Percentiles rank a stretch among this genome's conserved stretches.
Evolutionary conservation across 1,140 invertebrate genomes (phyloP).

Genomic region (Ganaspis sp.): DNA sequence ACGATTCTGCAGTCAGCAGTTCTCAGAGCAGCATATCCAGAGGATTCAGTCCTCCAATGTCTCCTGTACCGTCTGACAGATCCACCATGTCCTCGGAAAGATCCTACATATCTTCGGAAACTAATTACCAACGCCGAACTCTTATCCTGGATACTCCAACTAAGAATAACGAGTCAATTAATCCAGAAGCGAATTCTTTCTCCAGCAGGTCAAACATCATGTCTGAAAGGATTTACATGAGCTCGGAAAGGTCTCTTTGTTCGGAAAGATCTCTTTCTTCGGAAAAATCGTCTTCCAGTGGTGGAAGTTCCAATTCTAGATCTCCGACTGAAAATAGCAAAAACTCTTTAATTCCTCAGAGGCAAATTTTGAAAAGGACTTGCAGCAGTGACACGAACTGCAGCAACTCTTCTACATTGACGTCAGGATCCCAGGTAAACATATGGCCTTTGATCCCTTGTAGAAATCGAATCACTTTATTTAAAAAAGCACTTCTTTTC

Average conservation of each 20-base stretch:
- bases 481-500: too few relatives aligned
- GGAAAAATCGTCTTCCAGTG: slow-evolving; percentile 47
- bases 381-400: slow-evolving; percentile 68
- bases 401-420: slow-evolving; percentile 78
- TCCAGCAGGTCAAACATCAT: slow-evolving; percentile 63
- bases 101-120: slow-evolving; percentile 61
- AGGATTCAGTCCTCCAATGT: slow-evolving; percentile 80
- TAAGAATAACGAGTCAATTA: slow-evolving; percentile 37
- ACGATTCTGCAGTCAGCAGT: slow-evolving; percentile 90
- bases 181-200: slow-evolving; percentile 37
- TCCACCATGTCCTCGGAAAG: slow-evolving; percentile 67
- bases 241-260: slow-evolving; percentile 74
- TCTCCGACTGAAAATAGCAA: slow-evolving; percentile 77
- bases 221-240: slow-evolving; percentile 69
- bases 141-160: slow-evolving; percentile 56
- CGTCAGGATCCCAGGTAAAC: slow-evolving; percentile 81
- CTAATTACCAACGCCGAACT: slow-evolving; percentile 52
- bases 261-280: background rate
- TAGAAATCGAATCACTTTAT: too few relatives aligned
- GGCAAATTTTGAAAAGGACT: slow-evolving; percentile 62
- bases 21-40: slow-evolving; percentile 83
- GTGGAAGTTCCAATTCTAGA: slow-evolving; percentile 53
- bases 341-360: slow-evolving; percentile 78
- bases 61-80: slow-evolving; percentile 73
- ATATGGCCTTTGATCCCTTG: too few relatives aligned